These are phyloP conservation scores for Patella pellucida DNA, from an alignment of 2,888 invertebrate genomes.

Conservation along the genomic window DNA sequence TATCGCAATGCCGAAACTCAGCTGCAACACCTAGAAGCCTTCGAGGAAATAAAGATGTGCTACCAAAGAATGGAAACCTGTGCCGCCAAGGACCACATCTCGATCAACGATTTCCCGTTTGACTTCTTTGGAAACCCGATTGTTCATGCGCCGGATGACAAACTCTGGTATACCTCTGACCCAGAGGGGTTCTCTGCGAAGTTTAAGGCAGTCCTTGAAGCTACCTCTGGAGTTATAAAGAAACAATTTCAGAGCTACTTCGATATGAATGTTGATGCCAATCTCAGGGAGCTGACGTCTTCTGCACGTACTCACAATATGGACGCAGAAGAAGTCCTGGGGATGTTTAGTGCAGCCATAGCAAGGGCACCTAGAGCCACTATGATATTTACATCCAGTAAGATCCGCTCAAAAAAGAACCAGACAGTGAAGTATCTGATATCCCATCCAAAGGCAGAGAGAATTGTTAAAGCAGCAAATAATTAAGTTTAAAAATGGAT, in stretches of 20 bases:
- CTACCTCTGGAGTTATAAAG: conserved; percentile 21
- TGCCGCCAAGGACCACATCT: too few species aligned
- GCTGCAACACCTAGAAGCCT: conserved; percentile 14
- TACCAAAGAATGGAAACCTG: too few species aligned
- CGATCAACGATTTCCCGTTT: too few species aligned
- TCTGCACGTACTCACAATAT: conserved; percentile 31
- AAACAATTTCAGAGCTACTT: conserved; percentile 30
- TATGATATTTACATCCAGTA: background rate
- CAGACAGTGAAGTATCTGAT: too few species aligned
- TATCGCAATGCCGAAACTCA: conserved; percentile 23
- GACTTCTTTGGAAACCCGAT: too few species aligned
- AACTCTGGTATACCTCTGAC: too few species aligned
- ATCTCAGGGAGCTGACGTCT: background rate
- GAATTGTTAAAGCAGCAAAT: too few species aligned
- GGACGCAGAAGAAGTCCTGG: conserved; percentile 36
- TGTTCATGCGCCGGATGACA: too few species aligned
- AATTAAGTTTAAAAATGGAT: too few species aligned
- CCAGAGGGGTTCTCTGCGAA: too few species aligned
- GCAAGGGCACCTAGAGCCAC: conserved; percentile 27
- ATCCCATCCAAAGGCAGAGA: too few species aligned
- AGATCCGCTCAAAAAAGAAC: too few species aligned
- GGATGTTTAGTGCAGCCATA: conserved; percentile 31
- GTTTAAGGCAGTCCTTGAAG: background rate
- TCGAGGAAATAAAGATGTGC: background rate
- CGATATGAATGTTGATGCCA: conserved; percentile 15